Evolutionary conservation across 2,888 invertebrate genomes (phyloP), one percentile per base, ranked within the genome.

Genomic region (Cryptocheilus praepositus): DNA sequence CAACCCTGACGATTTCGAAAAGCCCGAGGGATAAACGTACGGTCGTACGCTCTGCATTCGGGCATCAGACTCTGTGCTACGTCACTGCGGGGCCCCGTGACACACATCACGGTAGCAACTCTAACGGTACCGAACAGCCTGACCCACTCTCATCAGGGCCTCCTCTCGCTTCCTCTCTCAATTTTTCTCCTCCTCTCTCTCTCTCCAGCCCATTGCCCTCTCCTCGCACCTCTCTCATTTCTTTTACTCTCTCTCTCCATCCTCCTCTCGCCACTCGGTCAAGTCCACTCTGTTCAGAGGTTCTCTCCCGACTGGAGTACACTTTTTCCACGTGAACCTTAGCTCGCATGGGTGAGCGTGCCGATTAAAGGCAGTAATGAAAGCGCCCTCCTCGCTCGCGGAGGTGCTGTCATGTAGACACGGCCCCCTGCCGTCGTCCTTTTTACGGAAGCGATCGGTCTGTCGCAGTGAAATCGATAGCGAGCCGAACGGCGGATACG

Each of bases 41-140:
- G 36, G 59, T 16, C 49, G 49, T 4, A 15, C 36, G 36, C 11
- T 36, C 25, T 13, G 21, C 53, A n/a, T 15, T 4, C 11, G 2
- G 13, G 19, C 16, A 22, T 36, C 19, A n/a, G 21, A 43, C 46
- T 57, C 67, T 49, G 63, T 55, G 69, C 77, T 79, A 79, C 79
- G 79, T 73, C 77, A 79, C 71, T 71, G 79, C 66, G 74, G 76
- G 83, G 83, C 81, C 86, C 77, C 84, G 85, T 87, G 87, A 87
- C 87, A 87, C 87, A 87, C 85, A 87, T 87, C 84, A 84, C 85
- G 82, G 82, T 79, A 83, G 83, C 81, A 81, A 81, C 75, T 78
- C 81, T 87, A 87, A 87, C 87, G 87, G 87, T 86, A 87, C 78
- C 77, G 73, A 57, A 69, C 72, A 74, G 64, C 76, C 77, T 87